These are phyloP conservation scores for Spatulosminthurus flaviceps DNA, from an alignment of 2,888 invertebrate species.

Conservation along the genomic window DNA sequence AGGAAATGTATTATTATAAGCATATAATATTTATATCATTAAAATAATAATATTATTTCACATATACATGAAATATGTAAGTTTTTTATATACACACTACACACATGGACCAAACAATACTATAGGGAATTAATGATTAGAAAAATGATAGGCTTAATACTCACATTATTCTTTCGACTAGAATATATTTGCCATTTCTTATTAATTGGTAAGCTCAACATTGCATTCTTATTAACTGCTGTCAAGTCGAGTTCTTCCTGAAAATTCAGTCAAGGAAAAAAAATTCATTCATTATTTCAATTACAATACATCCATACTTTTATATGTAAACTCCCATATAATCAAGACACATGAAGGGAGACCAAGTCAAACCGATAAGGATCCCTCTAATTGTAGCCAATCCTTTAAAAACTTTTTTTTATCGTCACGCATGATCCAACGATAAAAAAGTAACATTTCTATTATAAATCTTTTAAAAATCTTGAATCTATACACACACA, in stretches of 20 bases:
- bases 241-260: constrained; percentile 93
- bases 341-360: constrained; percentile 9
- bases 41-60: too few relatives aligned
- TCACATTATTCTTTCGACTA: constrained; percentile 73
- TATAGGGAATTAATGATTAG: background rate
- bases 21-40: too few relatives aligned
- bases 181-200: constrained; percentile 99
- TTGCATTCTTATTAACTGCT: constrained; percentile 91
- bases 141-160: constrained; percentile 18
- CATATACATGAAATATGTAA: too few relatives aligned
- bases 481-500: background rate
- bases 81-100: too few relatives aligned
- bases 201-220: constrained; percentile 90
- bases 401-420: too few relatives aligned
- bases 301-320: background rate
- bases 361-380: background rate
- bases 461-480: constrained; percentile 20
- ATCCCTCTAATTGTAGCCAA: too few relatives aligned
- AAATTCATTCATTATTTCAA: constrained; percentile 20
- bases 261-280: constrained; percentile 58
- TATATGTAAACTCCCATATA: background rate
- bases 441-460: background rate
- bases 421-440: too few relatives aligned
- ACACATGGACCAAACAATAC: too few relatives aligned
- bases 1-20: too few relatives aligned